Base-by-base conservation (phyloP, 2,888 invertebrate genomes). In the Rhodophaea formosa region DNA sequence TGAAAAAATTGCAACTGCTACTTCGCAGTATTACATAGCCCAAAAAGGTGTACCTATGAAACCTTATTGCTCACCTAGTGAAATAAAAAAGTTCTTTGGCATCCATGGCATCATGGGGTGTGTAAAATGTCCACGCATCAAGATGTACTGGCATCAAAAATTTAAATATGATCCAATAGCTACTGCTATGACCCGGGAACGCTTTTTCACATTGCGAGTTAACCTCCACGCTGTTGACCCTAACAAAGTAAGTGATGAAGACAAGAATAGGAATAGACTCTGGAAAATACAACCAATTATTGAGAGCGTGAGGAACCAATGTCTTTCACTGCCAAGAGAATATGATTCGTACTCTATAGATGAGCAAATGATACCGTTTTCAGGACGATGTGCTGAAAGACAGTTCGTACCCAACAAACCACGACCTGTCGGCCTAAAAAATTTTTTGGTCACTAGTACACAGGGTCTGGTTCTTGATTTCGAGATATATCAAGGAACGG, bases 161-260 rank as follows among this genome's bases (percentile, higher is more conserved):
- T 60, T 53, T 17, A 61, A 35, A 29, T 59, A 43, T 57, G 59
- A 61, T 30, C 59, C 59, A 8, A 60, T 68, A 29, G 58, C 59
- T 39, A 61, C 32, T 59, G 59, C 62, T 23, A 63, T 67, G 62
- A 29, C 67, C 54, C 61, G 66, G 42, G 65, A 70, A 43, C 47
- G 63, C 23, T 67, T 69, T 57, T 64, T 65, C 44, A 56, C 6
- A n/a, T n/a, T 43, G 10, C 43, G 43, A 43, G n/a, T 43, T n/a
- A 43, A 43, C 14, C 43, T 43, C n/a, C 43, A 43, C 14, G 43
- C 14, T 14, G 14, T 23, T 23, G 23, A 23, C 23, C 23, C 23
- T 23, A 23, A 23, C 23, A 23, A 23, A 3, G 23, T 23, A 23
- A 3, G 23, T 23, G 23, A 23, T 23, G 23, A 23, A 23, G 23